Percentiles rank a stretch among this genome's conserved stretches.
Evolutionary conservation across 2,113 vertebrate genomes (phyloP).

Genomic region (Corydoras maculifer): DNA sequence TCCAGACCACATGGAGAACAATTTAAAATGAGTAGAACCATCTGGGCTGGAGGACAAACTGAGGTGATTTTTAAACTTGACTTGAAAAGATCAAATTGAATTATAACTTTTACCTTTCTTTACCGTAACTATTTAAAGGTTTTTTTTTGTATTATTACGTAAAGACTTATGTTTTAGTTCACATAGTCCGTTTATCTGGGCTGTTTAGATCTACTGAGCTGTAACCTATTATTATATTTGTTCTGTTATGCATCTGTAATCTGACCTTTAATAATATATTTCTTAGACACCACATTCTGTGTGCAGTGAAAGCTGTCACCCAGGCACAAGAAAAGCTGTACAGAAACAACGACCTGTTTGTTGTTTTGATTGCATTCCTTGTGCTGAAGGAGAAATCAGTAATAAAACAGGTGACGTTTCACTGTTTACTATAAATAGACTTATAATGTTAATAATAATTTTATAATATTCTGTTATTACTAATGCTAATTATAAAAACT

Average conservation of each 20-base stretch:
- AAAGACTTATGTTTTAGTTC: too few relatives aligned
- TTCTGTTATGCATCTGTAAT: too few relatives aligned
- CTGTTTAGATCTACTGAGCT: too few relatives aligned
- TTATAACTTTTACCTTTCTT: too few relatives aligned
- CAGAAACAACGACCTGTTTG: constrained; percentile 58
- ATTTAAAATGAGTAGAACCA: constrained; percentile 56
- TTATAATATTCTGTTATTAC: too few relatives aligned
- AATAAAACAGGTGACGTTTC: constrained; percentile 53
- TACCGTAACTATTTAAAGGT: too few relatives aligned
- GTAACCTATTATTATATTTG: too few relatives aligned
- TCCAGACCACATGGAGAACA: constrained; percentile 55
- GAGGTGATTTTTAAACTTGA: constrained; percentile 41
- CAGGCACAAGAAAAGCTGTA: constrained; percentile 56
- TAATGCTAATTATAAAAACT: too few relatives aligned
- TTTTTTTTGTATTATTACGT: too few relatives aligned
- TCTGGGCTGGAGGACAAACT: constrained; percentile 63
- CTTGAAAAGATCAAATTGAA: too few relatives aligned
- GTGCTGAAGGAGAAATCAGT: constrained; percentile 65
- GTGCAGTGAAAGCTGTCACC: constrained; percentile 55
- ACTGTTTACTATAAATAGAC: neutral
- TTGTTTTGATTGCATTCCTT: constrained; percentile 58
- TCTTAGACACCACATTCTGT: constrained; percentile 55
- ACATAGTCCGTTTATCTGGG: too few relatives aligned
- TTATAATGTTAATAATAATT: too few relatives aligned
- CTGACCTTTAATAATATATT: neutral